A percentile compares a stretch with the other conserved stretches of the same genome.
These are phyloP conservation scores for Dolichallabes microphthalmus DNA, from an alignment of 2,113 vertebrate species.

Conservation along the genomic window DNA sequence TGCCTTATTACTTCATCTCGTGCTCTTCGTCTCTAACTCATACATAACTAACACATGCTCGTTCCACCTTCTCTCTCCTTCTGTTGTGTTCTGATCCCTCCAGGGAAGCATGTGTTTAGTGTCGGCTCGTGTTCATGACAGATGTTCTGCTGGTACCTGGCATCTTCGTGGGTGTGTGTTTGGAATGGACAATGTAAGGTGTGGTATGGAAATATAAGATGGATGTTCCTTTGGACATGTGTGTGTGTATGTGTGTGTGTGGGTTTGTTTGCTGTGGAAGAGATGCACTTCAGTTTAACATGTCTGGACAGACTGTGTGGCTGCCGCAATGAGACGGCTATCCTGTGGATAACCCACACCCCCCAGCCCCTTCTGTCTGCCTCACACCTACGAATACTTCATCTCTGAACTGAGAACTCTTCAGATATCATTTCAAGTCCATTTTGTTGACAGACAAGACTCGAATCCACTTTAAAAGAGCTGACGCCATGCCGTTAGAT, in stretches of 20 bases:
- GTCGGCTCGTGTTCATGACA: constrained; percentile 11
- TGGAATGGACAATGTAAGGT: constrained; percentile 31
- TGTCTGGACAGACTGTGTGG: constrained; percentile 18
- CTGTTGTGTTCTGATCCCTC: neutral
- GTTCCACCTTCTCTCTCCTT: constrained; percentile 11
- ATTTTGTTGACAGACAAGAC: constrained; percentile 23
- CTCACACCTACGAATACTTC: constrained; percentile 19
- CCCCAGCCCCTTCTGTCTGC: neutral
- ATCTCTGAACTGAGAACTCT: neutral
- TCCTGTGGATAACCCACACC: neutral
- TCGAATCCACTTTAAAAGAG: constrained; percentile 38
- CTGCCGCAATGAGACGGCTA: constrained; percentile 11
- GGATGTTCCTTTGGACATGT: neutral
- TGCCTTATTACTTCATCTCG: neutral
- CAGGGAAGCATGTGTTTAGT: constrained; percentile 24
- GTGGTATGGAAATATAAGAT: constrained; percentile 22
- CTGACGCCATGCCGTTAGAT: constrained; percentile 31
- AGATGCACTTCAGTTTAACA: constrained; percentile 19
- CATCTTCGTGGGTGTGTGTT: constrained; percentile 17
- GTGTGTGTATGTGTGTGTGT: constrained; percentile 11
- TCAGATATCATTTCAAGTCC: constrained; percentile 2
- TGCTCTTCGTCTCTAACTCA: neutral
- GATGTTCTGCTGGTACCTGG: constrained; percentile 27
- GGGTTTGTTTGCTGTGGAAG: neutral
- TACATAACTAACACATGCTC: constrained; percentile 18